Evolutionary conservation across 2,797 vertebrate species (phyloP).

Genomic region (Enteromius afrohamiltoni): DNA sequence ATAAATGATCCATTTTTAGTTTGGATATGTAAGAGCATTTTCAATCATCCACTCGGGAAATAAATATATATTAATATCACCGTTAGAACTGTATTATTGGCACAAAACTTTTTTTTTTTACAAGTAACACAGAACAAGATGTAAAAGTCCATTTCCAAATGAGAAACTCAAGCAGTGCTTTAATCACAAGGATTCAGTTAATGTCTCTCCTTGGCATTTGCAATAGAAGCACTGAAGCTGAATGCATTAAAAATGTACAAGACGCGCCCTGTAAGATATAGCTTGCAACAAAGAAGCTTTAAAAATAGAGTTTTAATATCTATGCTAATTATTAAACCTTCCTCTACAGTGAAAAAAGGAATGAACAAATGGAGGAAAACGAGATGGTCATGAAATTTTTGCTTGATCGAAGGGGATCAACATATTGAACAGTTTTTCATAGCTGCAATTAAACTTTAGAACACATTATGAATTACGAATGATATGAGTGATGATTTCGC

Average conservation of each 20-base stretch:
- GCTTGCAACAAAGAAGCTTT: constrained; percentile 36
- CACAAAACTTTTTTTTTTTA: neutral
- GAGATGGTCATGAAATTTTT: constrained; percentile 30
- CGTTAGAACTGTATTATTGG: neutral
- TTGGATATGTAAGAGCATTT: neutral
- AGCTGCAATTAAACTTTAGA: constrained; percentile 54
- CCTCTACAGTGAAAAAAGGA: constrained; percentile 30
- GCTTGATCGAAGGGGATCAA: constrained; percentile 43
- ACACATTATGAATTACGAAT: constrained; percentile 48
- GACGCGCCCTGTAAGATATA: constrained; percentile 40
- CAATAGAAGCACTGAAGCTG: constrained; percentile 25
- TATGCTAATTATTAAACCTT: constrained; percentile 56
- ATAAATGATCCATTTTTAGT: neutral
- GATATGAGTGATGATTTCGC: constrained; percentile 42
- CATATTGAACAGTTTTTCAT: constrained; percentile 55
- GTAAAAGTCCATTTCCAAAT: constrained; percentile 31
- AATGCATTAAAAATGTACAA: constrained; percentile 50
- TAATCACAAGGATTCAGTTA: constrained; percentile 39
- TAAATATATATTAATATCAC: neutral
- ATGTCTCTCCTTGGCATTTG: constrained; percentile 43
- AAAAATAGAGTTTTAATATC: constrained; percentile 61
- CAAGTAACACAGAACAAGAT: neutral
- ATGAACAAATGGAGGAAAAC: constrained; percentile 42
- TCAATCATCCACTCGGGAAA: neutral
- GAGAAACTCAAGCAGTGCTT: constrained; percentile 29